These are phyloP conservation scores for Dolomedes plantarius DNA, from an alignment of 2,888 invertebrate species.

Conservation along the genomic window DNA sequence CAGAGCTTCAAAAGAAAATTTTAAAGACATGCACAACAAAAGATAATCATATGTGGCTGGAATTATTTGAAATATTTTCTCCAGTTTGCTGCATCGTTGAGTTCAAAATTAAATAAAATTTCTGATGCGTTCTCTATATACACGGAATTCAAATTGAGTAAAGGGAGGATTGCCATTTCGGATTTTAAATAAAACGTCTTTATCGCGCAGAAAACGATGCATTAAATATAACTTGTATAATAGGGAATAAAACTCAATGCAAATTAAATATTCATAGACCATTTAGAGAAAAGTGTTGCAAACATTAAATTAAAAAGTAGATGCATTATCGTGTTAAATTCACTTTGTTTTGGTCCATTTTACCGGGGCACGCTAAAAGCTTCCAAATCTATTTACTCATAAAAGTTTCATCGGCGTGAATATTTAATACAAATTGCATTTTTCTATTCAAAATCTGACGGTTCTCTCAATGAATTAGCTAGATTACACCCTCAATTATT, in stretches of 20 bases:
- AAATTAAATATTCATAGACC: conserved; percentile 48
- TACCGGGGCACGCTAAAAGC: not conserved
- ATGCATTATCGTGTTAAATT: conserved; percentile 43
- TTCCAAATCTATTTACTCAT: conserved; percentile 18
- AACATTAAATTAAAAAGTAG: conserved; percentile 40
- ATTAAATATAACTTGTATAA: conserved; percentile 36
- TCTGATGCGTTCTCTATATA: too few species aligned
- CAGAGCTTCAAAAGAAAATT: too few species aligned
- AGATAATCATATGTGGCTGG: too few species aligned
- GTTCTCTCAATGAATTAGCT: conserved; percentile 28
- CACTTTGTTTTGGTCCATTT: conserved; percentile 7
- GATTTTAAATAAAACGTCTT: too few species aligned
- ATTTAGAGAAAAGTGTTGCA: conserved; percentile 20
- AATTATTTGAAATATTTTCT: too few species aligned
- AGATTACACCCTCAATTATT: conserved; percentile 19
- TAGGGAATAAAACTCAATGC: not conserved
- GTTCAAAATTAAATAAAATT: too few species aligned
- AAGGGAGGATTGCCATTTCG: too few species aligned
- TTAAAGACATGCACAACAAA: too few species aligned
- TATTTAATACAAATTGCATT: conserved; percentile 48
- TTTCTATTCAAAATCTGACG: conserved; percentile 23
- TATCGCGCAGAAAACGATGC: conserved; percentile 2
- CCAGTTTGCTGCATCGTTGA: too few species aligned
- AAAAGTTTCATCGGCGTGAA: conserved; percentile 46
- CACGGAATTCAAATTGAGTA: too few species aligned